phyloP scores from a whole-genome alignment of 2,797 vertebrate genomes.

The Amphiprion clarkii region DNA sequence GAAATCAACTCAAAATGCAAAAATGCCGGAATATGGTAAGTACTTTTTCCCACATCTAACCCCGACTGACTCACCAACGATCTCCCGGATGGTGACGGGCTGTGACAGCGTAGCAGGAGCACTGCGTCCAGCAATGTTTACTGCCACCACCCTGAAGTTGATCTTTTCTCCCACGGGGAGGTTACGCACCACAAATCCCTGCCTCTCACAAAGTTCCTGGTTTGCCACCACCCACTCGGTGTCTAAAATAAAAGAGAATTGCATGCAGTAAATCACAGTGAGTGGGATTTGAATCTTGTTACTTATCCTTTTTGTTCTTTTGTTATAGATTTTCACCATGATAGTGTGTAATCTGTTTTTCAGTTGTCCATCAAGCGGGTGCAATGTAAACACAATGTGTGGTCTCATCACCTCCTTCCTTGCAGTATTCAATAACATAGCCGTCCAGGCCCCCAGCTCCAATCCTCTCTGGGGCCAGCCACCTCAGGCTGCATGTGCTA shows the following conservation, averaged over 20 bases:
- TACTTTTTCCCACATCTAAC: neutral
- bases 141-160: conserved; percentile 89
- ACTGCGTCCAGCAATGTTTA: conserved; percentile 91
- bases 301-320: conserved; percentile 23
- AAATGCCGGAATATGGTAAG: neutral
- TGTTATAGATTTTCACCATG: conserved; percentile 11
- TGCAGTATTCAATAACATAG: conserved; percentile 92
- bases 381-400: neutral
- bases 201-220: conserved; percentile 87
- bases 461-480: conserved; percentile 90
- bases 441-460: conserved; percentile 93
- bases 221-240: conserved; percentile 90
- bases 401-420: conserved; percentile 88
- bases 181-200: conserved; percentile 85
- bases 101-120: conserved; percentile 83
- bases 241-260: conserved; percentile 73
- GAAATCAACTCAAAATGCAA: neutral
- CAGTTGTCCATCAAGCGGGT: neutral
- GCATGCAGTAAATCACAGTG: conserved; percentile 29
- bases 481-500: conserved; percentile 90
- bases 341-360: neutral
- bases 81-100: conserved; percentile 92
- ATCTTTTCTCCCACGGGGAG: conserved; percentile 91
- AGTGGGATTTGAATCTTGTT: conserved; percentile 20
- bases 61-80: conserved; percentile 85